Conservation (phyloP, 2,113 vertebrate genomes). For the Hemiscyllium ocellatum region DNA sequence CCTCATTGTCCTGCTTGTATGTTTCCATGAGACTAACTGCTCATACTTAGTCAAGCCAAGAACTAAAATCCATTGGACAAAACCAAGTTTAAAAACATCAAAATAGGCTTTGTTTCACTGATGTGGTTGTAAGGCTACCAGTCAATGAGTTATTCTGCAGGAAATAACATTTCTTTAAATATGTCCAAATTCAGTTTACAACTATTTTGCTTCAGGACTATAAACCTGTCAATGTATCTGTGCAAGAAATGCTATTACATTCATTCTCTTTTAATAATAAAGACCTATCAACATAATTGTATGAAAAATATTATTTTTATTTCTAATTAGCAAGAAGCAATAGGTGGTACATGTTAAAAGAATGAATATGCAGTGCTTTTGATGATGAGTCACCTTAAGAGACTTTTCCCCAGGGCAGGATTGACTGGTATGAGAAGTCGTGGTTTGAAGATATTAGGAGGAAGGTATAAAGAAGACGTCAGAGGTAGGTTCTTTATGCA, state of each 20-base stretch:
- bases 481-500: no score
- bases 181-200: neutral
- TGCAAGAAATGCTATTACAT: neutral
- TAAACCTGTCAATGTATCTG: neutral
- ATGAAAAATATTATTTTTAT: constrained; percentile 7
- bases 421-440: no score
- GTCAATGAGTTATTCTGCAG: neutral
- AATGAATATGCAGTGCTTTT: neutral
- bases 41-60: neutral
- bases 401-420: no score
- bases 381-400: no score
- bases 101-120: neutral
- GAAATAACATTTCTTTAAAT: neutral
- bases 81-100: neutral
- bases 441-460: no score
- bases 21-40: neutral
- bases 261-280: neutral
- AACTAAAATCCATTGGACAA: neutral
- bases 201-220: neutral
- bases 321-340: neutral
- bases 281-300: neutral
- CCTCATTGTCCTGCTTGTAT: neutral
- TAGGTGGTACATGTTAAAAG: neutral
- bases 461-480: no score
- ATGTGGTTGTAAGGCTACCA: neutral